Base-by-base conservation (phyloP, 2,888 invertebrate species). In the Scaptomyza flava region DNA sequence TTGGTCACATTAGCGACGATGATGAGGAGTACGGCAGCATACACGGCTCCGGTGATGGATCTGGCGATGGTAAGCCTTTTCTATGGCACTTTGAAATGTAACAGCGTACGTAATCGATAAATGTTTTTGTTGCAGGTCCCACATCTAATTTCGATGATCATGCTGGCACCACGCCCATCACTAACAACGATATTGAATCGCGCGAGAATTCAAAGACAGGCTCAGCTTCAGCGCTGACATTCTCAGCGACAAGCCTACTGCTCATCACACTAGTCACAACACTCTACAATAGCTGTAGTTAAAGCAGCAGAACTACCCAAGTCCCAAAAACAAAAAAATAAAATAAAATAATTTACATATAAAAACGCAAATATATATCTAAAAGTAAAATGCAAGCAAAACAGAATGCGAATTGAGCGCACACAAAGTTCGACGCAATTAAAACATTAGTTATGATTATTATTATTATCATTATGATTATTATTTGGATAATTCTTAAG, bases 21-120 rank as follows among this genome's bases (percentile, higher is more conserved):
- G 92, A 92, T 69, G 91, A 92, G 71, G 91, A 91, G 65, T 88
- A 89, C 38, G 79, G 87, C 71, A 80, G 68, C 70, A 73, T 89
- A 45, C 89, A 90, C 66, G 90, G 89, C 59, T 91, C 91, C 53
- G 92, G 91, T 43, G 92, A 91, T 78, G 91, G 91, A 52, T 91
- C 91, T 20, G 90, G 91, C 53, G 91, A 90, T 76, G 91, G 92
- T 91, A 77, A 77, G 85, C 53, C 2, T n/a, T 31, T 30, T n/a
- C 2, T 30, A 12, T 30, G 0, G 14, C 7, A 51, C 11, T 3
- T 46, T 1, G 2, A 3, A 12, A 8, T 27, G 14, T 1, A 8
- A 17, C 2, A 5, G 27, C 11, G 2, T 33, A 12, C 17, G 27
- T 7, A 43, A 20, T 2, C 38, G 43, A 3, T 27, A 6, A 27